Evolutionary conservation across 2,888 invertebrate genomes (phyloP).

Genomic region (Drosophila prostipennis): DNA sequence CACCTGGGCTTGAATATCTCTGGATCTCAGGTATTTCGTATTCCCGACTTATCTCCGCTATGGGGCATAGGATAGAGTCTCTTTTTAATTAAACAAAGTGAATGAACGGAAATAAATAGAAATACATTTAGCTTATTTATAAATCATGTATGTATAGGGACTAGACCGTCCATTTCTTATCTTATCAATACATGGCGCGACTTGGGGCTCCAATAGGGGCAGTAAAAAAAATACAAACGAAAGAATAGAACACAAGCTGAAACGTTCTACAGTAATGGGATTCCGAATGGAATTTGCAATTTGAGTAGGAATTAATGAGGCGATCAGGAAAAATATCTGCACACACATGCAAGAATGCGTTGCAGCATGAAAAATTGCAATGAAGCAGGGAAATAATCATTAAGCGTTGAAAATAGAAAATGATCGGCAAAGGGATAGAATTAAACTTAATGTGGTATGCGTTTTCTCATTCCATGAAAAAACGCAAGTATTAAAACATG

Average conservation of each 20-base stretch:
- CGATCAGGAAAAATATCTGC: constrained; percentile 26
- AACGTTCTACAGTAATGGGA: constrained; percentile 16
- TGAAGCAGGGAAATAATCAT: neutral
- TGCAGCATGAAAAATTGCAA: constrained; percentile 22
- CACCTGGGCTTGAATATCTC: constrained; percentile 30
- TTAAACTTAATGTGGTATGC: constrained; percentile 10
- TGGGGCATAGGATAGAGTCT: constrained; percentile 2
- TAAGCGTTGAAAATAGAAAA: constrained; percentile 24
- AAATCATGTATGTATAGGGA: constrained; percentile 13
- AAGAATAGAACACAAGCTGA: constrained; percentile 16
- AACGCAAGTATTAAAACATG: constrained; percentile 8
- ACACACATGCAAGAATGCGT: constrained; percentile 10
- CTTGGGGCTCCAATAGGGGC: constrained; percentile 11
- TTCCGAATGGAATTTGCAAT: constrained; percentile 35
- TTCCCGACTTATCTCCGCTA: constrained; percentile 12
- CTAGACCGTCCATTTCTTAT: constrained; percentile 21
- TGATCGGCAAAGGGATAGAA: constrained; percentile 18
- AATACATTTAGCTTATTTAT: constrained; percentile 29
- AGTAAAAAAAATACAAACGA: constrained; percentile 4
- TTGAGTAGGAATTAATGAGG: constrained; percentile 23
- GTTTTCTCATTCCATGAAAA: constrained; percentile 7
- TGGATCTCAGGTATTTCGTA: constrained; percentile 35
- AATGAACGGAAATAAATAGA: constrained; percentile 63
- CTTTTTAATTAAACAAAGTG: constrained; percentile 42
- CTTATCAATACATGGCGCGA: constrained; percentile 31